A percentile compares a stretch with the other conserved stretches of the same genome.
These are phyloP conservation scores for Bombus cullumanus DNA, from an alignment of 1,140 invertebrate genomes.

Conservation along the genomic window DNA sequence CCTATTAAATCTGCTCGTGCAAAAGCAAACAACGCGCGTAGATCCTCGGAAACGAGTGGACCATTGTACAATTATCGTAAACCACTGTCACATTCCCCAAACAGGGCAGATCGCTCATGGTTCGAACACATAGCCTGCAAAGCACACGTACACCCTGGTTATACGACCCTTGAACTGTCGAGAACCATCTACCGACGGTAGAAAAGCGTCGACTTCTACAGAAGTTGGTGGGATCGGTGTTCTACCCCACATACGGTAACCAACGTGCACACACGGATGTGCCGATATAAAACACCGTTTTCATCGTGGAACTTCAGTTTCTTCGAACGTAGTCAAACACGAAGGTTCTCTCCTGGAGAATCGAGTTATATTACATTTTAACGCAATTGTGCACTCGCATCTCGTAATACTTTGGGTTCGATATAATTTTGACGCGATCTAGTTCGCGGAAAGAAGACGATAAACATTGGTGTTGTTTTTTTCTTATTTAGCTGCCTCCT, in stretches of 20 bases:
- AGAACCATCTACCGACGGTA: conserved; percentile 22
- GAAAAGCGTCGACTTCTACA: background rate
- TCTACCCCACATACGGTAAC: background rate
- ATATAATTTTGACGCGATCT: background rate
- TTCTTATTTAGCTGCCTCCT: too few relatives aligned
- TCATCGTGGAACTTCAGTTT: conserved; percentile 54
- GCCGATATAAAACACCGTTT: conserved; percentile 63
- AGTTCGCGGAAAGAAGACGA: background rate
- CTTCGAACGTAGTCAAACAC: conserved; percentile 35
- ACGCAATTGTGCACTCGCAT: background rate
- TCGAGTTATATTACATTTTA: too few relatives aligned
- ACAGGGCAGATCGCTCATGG: too few relatives aligned
- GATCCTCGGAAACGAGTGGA: background rate
- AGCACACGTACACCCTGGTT: background rate
- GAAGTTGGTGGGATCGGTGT: conserved; percentile 29
- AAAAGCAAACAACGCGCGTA: background rate
- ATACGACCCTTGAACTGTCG: conserved; percentile 38
- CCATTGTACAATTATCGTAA: background rate
- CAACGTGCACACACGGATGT: background rate
- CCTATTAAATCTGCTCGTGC: background rate
- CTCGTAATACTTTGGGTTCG: background rate
- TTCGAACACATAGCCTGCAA: background rate
- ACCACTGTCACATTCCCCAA: background rate
- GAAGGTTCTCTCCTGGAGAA: background rate
- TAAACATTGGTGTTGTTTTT: too few relatives aligned